Base-by-base conservation (phyloP, 2,888 invertebrate genomes). In the Cephus runcator region DNA sequence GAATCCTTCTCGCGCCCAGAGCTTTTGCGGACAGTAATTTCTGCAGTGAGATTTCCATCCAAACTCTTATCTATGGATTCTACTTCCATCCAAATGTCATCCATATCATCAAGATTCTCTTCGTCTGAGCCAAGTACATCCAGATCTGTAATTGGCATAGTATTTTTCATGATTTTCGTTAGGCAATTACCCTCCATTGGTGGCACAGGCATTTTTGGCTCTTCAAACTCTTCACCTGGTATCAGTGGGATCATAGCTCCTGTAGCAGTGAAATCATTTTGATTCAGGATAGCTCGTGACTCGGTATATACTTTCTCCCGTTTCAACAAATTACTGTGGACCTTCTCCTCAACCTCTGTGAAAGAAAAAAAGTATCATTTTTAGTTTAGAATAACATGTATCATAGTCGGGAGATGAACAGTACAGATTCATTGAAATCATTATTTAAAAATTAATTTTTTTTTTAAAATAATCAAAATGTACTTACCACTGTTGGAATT, bases 31-130 rank as follows among this genome's bases (percentile, higher is more conserved):
- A 9, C 56, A 34, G 71, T 34, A 23, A 12, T 23, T 33, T 71
- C 71, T 71, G 33, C 12, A 71, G 71, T 6, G 12, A 71, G 33
- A 71, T 71, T 71, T 31, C 73, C 78, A 56, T 79, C 77, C 31
- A 80, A 35, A 34, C 75, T 76, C 68, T 80, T 83, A 30, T 86
- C 85, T 12, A 87, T 82, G n/a, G 82, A 82, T 15, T 80, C 77
- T 9, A 88, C 85, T 71, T 88, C 85, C 76, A 84, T 81, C 89
- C 89, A 89, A 34, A 87, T 85, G 35, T 88, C 87, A 69, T 88
- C 86, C 35, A 85, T 86, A 75, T 87, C 86, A n/a, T 86, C 85
- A n/a, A 83, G 77, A 6, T 84, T 84, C 33, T 86, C 87, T 30
- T 83, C 85, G 31, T 86, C 87, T 0, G 85, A 85, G 33, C 86